These are phyloP conservation scores for Papio anubis DNA, from an alignment of 2,113 vertebrate species.

Conservation along the genomic window DNA sequence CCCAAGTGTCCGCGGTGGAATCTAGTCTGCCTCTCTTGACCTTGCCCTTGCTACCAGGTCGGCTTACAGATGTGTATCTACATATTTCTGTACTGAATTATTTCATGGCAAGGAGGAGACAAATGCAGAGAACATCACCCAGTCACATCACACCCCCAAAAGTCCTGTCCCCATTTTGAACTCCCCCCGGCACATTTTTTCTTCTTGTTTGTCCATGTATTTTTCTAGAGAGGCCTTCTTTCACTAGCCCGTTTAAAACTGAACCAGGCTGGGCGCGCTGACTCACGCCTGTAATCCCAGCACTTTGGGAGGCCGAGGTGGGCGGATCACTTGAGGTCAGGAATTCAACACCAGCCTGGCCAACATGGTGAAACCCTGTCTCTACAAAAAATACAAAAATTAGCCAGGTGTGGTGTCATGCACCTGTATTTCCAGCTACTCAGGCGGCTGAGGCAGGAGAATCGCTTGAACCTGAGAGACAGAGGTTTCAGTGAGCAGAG, in stretches of 20 bases:
- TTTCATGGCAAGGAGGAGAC: not conserved
- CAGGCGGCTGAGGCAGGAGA: too few relatives aligned
- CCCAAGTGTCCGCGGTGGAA: not conserved
- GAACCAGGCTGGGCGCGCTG: not conserved
- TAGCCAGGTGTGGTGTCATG: too few relatives aligned
- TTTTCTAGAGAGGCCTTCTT: not conserved
- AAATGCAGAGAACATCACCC: not conserved
- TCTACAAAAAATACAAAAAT: too few relatives aligned
- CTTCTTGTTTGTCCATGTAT: too few relatives aligned
- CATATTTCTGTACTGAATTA: not conserved
- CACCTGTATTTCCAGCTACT: too few relatives aligned
- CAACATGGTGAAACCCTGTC: too few relatives aligned
- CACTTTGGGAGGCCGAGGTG: too few relatives aligned
- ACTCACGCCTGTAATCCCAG: too few relatives aligned
- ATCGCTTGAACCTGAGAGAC: too few relatives aligned
- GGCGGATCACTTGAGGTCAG: too few relatives aligned
- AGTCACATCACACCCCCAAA: not conserved
- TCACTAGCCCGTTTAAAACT: not conserved
- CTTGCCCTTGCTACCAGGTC: not conserved
- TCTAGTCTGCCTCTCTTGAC: not conserved
- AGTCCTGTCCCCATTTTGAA: not conserved
- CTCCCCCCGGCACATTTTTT: not conserved
- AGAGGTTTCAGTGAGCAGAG: too few relatives aligned
- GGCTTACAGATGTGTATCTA: not conserved
- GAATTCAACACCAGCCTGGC: too few relatives aligned